Conservation (phyloP, 1,140 invertebrate species). For the Stegodyphus dumicola region DNA sequence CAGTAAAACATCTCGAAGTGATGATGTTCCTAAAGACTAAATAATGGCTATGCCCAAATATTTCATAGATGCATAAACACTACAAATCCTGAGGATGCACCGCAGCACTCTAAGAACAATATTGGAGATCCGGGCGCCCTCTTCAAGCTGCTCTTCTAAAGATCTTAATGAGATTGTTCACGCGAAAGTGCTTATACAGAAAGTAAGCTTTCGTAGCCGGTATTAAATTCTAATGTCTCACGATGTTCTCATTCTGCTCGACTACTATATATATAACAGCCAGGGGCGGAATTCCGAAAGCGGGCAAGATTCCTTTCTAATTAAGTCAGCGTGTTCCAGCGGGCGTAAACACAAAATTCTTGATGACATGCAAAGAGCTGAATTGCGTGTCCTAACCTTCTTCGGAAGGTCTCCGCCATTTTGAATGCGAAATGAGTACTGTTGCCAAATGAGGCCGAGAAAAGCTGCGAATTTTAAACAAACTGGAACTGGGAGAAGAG, state of each 20-base stretch:
- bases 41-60: too few relatives aligned
- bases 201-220: not conserved
- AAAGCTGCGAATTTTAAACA: not conserved
- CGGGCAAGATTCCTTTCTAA: constrained; percentile 9
- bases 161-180: too few relatives aligned
- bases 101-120: too few relatives aligned
- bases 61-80: too few relatives aligned
- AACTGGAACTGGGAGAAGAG: too few relatives aligned
- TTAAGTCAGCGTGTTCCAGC: constrained; percentile 22
- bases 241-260: not conserved
- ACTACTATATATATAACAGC: too few relatives aligned
- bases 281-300: not conserved
- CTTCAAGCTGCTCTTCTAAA: too few relatives aligned
- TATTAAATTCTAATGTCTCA: constrained; percentile 27
- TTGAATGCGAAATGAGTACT: constrained; percentile 30
- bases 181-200: too few relatives aligned
- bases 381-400: constrained; percentile 35
- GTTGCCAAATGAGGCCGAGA: constrained; percentile 18
- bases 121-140: too few relatives aligned
- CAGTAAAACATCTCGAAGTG: too few relatives aligned
- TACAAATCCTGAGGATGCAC: too few relatives aligned
- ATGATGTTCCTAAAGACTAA: too few relatives aligned
- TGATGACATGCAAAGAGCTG: constrained; percentile 44
- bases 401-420: constrained; percentile 22
- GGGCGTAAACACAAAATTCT: constrained; percentile 43